Conservation (phyloP, 2,113 vertebrate species). For the Dromiciops gliroides region DNA sequence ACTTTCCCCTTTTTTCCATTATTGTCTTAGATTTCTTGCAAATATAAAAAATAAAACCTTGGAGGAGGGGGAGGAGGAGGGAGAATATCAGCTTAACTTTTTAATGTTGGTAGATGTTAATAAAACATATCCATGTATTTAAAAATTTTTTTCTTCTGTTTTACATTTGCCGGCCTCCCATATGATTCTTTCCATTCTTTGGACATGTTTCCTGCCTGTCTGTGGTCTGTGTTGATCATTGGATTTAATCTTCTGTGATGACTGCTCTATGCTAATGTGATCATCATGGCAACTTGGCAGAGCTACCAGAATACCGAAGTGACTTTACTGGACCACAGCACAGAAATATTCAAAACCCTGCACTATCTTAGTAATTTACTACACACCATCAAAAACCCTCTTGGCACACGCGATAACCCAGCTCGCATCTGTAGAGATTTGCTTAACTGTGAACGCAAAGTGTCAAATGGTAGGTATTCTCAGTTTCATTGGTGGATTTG, state of each 20-base stretch:
- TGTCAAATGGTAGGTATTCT: slow-evolving; percentile 89
- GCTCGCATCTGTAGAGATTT: slow-evolving; percentile 96
- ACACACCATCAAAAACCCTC: slow-evolving; percentile 93
- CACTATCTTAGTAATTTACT: slow-evolving; percentile 93
- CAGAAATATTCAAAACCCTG: slow-evolving; percentile 94
- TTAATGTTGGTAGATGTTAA: slow-evolving; percentile 22
- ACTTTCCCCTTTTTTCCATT: neutral
- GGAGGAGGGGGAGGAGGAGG: neutral
- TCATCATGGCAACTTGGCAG: slow-evolving; percentile 83
- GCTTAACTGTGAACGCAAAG: slow-evolving; percentile 91
- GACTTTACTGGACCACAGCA: slow-evolving; percentile 86
- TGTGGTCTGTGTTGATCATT: slow-evolving; percentile 50
- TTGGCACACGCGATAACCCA: slow-evolving; percentile 94
- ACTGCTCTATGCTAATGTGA: slow-evolving; percentile 64
- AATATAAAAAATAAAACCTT: slow-evolving; percentile 30
- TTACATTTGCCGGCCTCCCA: neutral
- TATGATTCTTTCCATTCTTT: neutral
- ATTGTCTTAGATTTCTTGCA: slow-evolving; percentile 30
- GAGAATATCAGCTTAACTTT: slow-evolving; percentile 23
- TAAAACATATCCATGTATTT: slow-evolving; percentile 43
- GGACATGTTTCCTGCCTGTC: slow-evolving; percentile 25
- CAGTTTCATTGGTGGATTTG: slow-evolving; percentile 24
- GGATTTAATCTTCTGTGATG: slow-evolving; percentile 43
- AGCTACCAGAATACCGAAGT: slow-evolving; percentile 94
- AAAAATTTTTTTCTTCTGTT: slow-evolving; percentile 16